Evolutionary conservation across 1,140 invertebrate genomes (phyloP).

Genomic region (Drosophila albomicans): DNA sequence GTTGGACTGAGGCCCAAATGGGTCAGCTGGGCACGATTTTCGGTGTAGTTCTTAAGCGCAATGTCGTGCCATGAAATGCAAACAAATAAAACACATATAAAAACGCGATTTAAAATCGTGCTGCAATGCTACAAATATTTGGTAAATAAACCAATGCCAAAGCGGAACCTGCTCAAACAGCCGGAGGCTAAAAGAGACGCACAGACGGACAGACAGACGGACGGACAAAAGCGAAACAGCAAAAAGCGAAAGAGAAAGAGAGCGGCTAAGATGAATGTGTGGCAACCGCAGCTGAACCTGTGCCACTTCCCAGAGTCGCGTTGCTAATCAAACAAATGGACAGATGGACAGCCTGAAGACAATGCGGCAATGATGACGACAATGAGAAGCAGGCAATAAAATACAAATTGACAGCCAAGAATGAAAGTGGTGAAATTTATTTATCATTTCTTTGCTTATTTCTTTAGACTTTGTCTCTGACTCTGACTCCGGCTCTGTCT

Average conservation of each 20-base stretch:
- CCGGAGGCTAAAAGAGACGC: neutral
- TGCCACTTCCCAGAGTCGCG: conserved; percentile 57
- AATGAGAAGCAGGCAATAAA: conserved; percentile 60
- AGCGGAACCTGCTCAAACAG: conserved; percentile 53
- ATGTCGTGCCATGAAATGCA: conserved; percentile 60
- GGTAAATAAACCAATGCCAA: conserved; percentile 62
- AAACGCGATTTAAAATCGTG: conserved; percentile 61
- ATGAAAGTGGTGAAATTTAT: conserved; percentile 73
- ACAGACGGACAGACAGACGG: neutral
- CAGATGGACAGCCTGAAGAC: conserved; percentile 17
- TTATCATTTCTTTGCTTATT: conserved; percentile 36
- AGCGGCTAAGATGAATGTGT: conserved; percentile 6
- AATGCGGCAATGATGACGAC: conserved; percentile 51
- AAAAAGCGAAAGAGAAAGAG: neutral
- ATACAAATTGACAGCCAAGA: conserved; percentile 68
- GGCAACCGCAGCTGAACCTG: conserved; percentile 35
- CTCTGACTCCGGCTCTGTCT: conserved; percentile 17
- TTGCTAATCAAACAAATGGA: conserved; percentile 48
- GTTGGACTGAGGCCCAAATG: conserved; percentile 33
- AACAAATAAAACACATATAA: conserved; percentile 45
- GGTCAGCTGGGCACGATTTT: conserved; percentile 65
- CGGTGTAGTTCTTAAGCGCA: conserved; percentile 61
- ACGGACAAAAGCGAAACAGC: neutral
- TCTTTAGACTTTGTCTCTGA: conserved; percentile 17
- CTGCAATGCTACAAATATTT: conserved; percentile 66